Evolutionary conservation across 2,888 invertebrate species (phyloP), one percentile per base, ranked within the genome.

Genomic region (Lathronympha strigana): DNA sequence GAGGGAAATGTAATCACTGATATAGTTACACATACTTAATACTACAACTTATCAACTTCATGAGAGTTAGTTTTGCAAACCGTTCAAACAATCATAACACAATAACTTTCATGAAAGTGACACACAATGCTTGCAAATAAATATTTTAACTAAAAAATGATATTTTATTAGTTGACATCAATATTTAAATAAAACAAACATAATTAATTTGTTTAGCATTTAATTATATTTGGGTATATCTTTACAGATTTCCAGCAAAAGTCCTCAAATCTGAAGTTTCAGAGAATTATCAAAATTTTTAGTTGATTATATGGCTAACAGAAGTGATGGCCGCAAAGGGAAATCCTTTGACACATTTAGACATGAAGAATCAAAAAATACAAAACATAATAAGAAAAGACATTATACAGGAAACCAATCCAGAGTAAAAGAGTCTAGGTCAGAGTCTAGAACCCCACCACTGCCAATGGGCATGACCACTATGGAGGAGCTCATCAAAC

Each of bases 1-100:
- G 90, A 90, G 87, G 87, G 90, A 89, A 90, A 91, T 90, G 91
- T 90, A 91, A 91, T 89, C 90, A 87, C 83, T 84, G 82, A 85
- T 82, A 86, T 83, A 89, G 87, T 89, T 87, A 76, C 80, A 82
- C 84, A 82, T 82, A 76, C 77, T 78, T 74, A 79, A 69, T 71
- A 71, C 72, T 72, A 71, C 63, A 72, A 67, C 74, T 68, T 77
- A 82, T 83, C 83, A 87, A 80, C 74, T 86, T 86, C 82, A 82
- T 86, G 82, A 84, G 73, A 77, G 81, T 82, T 81, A 72, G 71
- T 67, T 53, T 36, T 54, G 64, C 51, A 38, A 38, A 31, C 38
- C 31, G 38, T 60, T 57, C 25, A 50, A 54, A 47, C 51, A 25
- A 53, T 58, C 67, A 33, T 23, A 62, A 43, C 51, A 57, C 61